Conservation (phyloP, 2,113 vertebrate genomes). For the Gopherus evgoodei region DNA sequence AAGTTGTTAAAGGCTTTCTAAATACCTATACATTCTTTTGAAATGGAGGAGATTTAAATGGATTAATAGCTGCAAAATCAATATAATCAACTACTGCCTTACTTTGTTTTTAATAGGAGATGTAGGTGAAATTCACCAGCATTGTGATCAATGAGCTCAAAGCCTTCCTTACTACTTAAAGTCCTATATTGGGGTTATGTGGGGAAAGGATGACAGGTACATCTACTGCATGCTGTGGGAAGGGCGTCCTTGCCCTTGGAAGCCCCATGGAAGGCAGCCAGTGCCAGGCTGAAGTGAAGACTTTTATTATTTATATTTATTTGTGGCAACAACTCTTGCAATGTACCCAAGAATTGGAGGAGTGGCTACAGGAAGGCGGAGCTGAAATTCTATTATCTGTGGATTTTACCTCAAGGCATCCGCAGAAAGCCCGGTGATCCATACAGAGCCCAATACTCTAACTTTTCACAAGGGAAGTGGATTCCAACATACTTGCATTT, state of each 20-base stretch:
- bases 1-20: slow-evolving; percentile 59
- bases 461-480: not conserved
- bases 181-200: not conserved
- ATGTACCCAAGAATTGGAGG: not conserved
- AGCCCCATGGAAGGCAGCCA: not conserved
- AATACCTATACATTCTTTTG: slow-evolving; percentile 25
- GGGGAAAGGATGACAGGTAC: not conserved
- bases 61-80: not conserved
- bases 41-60: slow-evolving; percentile 48
- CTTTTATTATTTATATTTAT: not conserved
- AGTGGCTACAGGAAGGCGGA: not conserved
- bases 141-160: not conserved
- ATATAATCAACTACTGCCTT: not conserved
- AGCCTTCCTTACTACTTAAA: not conserved
- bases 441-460: not conserved
- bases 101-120: not conserved
- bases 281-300: not conserved
- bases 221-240: not conserved
- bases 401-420: not conserved
- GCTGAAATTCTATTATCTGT: not conserved
- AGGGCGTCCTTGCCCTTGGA: accelerated
- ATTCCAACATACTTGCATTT: not conserved
- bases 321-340: not conserved
- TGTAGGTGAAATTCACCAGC: not conserved
- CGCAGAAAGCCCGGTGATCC: not conserved